A percentile compares a stretch with the other conserved stretches of the same genome.
Evolutionary conservation across 2,797 vertebrate genomes (phyloP).

Genomic region (Stomatorhinus walkeri): DNA sequence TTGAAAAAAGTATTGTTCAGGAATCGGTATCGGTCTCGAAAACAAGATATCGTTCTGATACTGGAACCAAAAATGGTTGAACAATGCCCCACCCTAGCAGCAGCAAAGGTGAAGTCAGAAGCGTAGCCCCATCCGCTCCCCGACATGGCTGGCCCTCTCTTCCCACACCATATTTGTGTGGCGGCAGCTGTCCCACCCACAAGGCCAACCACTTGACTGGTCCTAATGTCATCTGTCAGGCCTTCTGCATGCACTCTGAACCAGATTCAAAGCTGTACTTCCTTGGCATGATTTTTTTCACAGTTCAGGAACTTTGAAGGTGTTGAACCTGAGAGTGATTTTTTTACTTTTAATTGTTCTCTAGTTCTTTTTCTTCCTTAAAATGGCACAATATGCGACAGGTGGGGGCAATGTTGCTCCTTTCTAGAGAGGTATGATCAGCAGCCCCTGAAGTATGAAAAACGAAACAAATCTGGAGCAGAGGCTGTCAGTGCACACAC

Average conservation of each 20-base stretch:
- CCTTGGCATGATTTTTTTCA: background rate
- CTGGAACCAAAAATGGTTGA: background rate
- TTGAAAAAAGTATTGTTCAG: background rate
- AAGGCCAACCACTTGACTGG: slow-evolving; percentile 8
- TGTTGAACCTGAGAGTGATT: background rate
- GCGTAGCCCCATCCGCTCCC: background rate
- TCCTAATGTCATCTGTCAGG: background rate
- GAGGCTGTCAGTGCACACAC: background rate
- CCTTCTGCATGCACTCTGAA: background rate
- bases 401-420: background rate
- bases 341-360: background rate
- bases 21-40: background rate
- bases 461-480: background rate
- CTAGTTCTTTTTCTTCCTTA: background rate
- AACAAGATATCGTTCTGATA: background rate
- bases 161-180: slow-evolving; percentile 14
- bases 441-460: background rate
- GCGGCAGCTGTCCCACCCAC: background rate
- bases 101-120: background rate
- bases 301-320: background rate
- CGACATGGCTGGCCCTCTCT: background rate
- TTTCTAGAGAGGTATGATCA: background rate
- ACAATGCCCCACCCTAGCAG: background rate
- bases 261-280: background rate
- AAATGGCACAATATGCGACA: background rate